A percentile compares a stretch with the other conserved stretches of the same genome.
These are phyloP conservation scores for Harpalus rufipes DNA, from an alignment of 2,888 invertebrate genomes.

Conservation along the genomic window DNA sequence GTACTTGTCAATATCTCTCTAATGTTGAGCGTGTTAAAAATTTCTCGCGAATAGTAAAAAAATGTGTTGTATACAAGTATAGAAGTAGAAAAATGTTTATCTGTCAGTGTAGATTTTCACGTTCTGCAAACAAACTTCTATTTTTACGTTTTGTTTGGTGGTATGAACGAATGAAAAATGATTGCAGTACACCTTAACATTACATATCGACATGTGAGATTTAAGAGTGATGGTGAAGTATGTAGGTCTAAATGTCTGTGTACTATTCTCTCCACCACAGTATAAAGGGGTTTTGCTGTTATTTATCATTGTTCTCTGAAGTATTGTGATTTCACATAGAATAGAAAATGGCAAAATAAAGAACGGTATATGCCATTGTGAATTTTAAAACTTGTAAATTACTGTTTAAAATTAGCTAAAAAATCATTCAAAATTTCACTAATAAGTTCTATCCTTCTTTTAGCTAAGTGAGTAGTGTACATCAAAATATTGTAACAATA, in stretches of 20 bases:
- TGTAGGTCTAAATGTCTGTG: not conserved
- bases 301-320: not conserved
- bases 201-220: slow-evolving; percentile 33
- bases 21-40: slow-evolving; percentile 3
- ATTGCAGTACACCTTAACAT: slow-evolving; percentile 35
- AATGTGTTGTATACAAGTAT: slow-evolving; percentile 31
- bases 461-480: no score
- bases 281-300: not conserved
- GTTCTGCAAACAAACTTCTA: slow-evolving; percentile 36
- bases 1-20: slow-evolving; percentile 9
- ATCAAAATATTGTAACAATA: no score
- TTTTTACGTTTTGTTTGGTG: slow-evolving; percentile 1
- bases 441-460: no score
- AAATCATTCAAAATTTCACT: no score
- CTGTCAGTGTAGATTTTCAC: slow-evolving; percentile 35
- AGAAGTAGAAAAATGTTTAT: slow-evolving; percentile 42
- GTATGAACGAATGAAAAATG: slow-evolving; percentile 39
- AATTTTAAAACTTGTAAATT: no score
- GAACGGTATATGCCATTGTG: no score
- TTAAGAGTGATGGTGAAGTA: not conserved
- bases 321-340: not conserved
- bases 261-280: not conserved
- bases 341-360: no score
- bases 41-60: slow-evolving; percentile 27
- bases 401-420: no score